A percentile compares a stretch with the other conserved stretches of the same genome.
Conservation (phyloP, 2,888 invertebrate species). For the Dryococelus australis region DNA sequence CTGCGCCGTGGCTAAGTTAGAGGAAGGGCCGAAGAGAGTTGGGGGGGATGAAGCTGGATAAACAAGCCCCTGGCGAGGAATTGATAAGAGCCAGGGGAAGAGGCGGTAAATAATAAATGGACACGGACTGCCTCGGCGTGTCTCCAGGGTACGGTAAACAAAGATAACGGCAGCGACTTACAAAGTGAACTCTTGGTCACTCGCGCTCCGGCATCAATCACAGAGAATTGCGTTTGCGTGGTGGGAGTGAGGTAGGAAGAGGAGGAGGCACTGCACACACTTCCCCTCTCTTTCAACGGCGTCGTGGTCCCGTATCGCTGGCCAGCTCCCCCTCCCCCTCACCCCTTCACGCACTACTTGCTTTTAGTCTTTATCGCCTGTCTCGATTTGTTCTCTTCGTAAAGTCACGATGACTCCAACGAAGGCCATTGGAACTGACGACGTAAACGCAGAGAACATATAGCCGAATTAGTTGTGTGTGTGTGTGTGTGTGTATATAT, state of each 20-base stretch:
- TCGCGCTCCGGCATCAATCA: neutral
- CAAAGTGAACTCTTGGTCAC: neutral
- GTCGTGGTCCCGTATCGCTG: neutral
- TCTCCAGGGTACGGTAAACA: neutral
- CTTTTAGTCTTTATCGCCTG: too few relatives aligned
- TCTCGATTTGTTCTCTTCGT: too few relatives aligned
- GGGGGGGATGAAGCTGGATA: neutral
- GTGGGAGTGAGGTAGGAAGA: neutral
- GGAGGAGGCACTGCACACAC: too few relatives aligned
- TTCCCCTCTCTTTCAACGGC: too few relatives aligned
- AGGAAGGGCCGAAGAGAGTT: neutral
- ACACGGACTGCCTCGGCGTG: neutral
- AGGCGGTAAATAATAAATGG: slow-evolving; percentile 16
- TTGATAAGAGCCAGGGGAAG: neutral
- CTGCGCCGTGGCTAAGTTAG: neutral
- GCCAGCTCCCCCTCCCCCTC: too few relatives aligned
- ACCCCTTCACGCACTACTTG: too few relatives aligned
- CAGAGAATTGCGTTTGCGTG: neutral
- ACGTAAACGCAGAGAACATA: too few relatives aligned
- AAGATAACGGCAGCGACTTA: neutral
- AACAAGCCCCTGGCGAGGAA: slow-evolving; percentile 16
- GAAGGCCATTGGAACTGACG: too few relatives aligned
- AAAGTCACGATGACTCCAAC: too few relatives aligned
- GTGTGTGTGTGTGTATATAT: too few relatives aligned
- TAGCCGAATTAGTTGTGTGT: too few relatives aligned